Evolutionary conservation across 2,113 vertebrate genomes (phyloP).

Genomic region (Sander lucioperca): DNA sequence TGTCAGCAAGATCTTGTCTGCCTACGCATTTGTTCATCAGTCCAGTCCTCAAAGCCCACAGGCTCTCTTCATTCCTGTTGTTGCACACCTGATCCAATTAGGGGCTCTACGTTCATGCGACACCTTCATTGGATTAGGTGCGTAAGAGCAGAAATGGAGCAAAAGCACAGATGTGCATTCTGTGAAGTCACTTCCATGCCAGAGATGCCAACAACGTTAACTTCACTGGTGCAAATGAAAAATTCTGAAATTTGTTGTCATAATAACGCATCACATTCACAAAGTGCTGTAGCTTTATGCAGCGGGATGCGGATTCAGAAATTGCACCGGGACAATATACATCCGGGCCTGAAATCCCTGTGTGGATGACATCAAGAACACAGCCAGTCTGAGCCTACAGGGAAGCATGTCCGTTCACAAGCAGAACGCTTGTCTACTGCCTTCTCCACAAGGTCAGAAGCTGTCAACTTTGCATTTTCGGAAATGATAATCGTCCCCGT

Average conservation of each 20-base stretch:
- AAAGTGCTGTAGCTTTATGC: not conserved
- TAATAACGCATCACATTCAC: not conserved
- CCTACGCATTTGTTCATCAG: not conserved
- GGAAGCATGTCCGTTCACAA: not conserved
- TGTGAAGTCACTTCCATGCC: not conserved
- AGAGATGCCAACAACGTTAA: not conserved
- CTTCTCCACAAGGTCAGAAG: not conserved
- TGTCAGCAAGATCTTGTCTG: not conserved
- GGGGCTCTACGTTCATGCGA: not conserved
- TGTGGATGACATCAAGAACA: too few species aligned
- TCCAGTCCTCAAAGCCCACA: not conserved
- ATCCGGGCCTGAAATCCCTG: not conserved
- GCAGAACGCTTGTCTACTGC: not conserved
- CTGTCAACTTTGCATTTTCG: not conserved
- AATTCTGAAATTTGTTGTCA: not conserved
- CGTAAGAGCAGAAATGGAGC: not conserved
- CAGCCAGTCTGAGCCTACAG: not conserved
- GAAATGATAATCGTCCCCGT: not conserved
- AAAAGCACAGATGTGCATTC: not conserved
- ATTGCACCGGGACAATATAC: not conserved
- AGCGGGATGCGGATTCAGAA: not conserved
- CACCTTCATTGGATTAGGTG: not conserved
- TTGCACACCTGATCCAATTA: constrained; percentile 1
- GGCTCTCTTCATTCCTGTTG: not conserved
- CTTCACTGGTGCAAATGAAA: not conserved